Evolutionary conservation across 1,140 invertebrate species (phyloP).

Genomic region (Drosophila navojoa): DNA sequence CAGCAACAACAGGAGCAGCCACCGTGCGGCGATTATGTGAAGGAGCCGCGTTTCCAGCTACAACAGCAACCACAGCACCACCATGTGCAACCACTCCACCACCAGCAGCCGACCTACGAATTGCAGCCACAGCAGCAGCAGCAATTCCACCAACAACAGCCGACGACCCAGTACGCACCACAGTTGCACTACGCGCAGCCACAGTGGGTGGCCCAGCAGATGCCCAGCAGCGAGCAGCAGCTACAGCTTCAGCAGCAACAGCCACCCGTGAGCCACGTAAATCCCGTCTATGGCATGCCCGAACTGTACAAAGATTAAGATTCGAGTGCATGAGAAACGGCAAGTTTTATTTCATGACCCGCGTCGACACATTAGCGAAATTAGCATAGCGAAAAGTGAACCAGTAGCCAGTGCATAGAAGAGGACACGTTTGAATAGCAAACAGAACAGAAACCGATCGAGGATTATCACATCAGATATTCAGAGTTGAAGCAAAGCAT

Average conservation of each 20-base stretch:
- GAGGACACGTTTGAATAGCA: neutral
- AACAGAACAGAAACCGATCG: neutral
- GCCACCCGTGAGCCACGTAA: slow-evolving; percentile 26
- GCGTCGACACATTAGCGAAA: neutral
- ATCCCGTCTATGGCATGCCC: slow-evolving; percentile 61
- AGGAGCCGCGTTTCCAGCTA: slow-evolving; percentile 61
- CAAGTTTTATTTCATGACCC: slow-evolving; percentile 2
- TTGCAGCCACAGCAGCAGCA: slow-evolving; percentile 37
- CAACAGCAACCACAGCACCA: slow-evolving; percentile 58
- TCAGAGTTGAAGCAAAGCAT: slow-evolving; percentile 11
- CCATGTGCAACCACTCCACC: slow-evolving; percentile 49
- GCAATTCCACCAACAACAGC: slow-evolving; percentile 42
- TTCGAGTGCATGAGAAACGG: slow-evolving; percentile 6
- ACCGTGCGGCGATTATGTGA: slow-evolving; percentile 60
- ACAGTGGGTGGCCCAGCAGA: slow-evolving; percentile 69
- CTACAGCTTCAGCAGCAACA: slow-evolving; percentile 34
- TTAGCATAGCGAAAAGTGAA: slow-evolving; percentile 3
- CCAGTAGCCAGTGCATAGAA: neutral
- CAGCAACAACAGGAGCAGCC: slow-evolving; percentile 54
- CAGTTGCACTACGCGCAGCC: slow-evolving; percentile 64
- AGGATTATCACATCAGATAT: slow-evolving; percentile 27
- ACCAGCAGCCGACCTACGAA: slow-evolving; percentile 43
- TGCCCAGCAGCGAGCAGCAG: slow-evolving; percentile 66
- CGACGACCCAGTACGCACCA: slow-evolving; percentile 58
- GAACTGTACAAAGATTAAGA: slow-evolving; percentile 60